Base-by-base conservation (phyloP, 2,797 vertebrate genomes). In the Emys orbicularis region DNA sequence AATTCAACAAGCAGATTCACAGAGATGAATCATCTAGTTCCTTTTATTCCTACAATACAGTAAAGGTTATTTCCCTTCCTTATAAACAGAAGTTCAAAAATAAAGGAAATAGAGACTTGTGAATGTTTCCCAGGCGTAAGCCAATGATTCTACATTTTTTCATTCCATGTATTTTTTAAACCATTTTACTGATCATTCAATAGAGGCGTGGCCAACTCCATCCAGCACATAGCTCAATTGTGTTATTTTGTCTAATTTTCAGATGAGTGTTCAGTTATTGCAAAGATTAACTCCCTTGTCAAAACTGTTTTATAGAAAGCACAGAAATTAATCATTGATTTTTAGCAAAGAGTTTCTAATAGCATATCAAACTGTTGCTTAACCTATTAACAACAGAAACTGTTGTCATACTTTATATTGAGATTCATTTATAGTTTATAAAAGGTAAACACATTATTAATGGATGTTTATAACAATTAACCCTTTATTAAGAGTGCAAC, bases 1-100 rank as follows among this genome's bases (percentile, higher is more conserved):
- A 99, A 99, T 99, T 99, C 99, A 99, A 99, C 99, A 99, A 99
- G 99, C 99, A 98, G 99, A 99, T 99, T 99, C 99, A 98, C 98
- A 98, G 99, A 99, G 99, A 99, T 99, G 99, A 99, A 99, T 99
- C 99, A 99, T 99, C 99, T 97, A 96, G 96, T 98, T 98, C 98
- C 99, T 98, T 99, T 99, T 98, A 99, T 99, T 99, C 98, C 98
- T 98, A 99, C 99, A 98, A 98, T 97, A 98, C 98, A 98, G 98
- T 97, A 98, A 99, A 98, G 98, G 98, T 98, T 98, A 98, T 98
- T 98, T 98, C 98, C 98, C 96, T 97, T 98, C 92, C 98, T 98
- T 98, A 98, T 92, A 97, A 98, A 97, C 93, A 98, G 95, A 98
- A 99, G 88, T 98, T 99, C 88, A 79, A 96, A 98, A 98, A 98